Percentiles rank a stretch among this genome's conserved stretches.
These are phyloP conservation scores for Drosophila lacertosa DNA, from an alignment of 1,140 invertebrate genomes.

Conservation along the genomic window DNA sequence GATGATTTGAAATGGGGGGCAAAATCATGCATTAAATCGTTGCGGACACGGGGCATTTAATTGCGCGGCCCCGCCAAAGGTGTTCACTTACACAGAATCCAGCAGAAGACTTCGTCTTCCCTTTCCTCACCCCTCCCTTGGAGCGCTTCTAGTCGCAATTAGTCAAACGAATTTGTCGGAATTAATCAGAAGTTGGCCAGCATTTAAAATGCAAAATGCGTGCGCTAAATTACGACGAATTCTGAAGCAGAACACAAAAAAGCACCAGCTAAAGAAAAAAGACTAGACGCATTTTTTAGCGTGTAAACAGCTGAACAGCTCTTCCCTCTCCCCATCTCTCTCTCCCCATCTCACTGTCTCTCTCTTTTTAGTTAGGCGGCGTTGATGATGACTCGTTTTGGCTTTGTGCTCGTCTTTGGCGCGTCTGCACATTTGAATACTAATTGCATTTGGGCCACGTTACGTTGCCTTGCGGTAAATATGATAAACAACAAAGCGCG, in stretches of 20 bases:
- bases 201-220: slow-evolving; percentile 79
- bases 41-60: slow-evolving; percentile 56
- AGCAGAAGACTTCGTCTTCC: too few relatives aligned
- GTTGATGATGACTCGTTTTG: slow-evolving; percentile 78
- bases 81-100: slow-evolving; percentile 63
- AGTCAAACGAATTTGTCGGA: slow-evolving; percentile 79
- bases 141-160: slow-evolving; percentile 50
- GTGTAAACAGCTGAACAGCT: slow-evolving; percentile 52
- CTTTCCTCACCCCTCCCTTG: background rate
- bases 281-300: slow-evolving; percentile 71
- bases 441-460: slow-evolving; percentile 73
- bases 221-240: slow-evolving; percentile 77
- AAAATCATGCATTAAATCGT: slow-evolving; percentile 79
- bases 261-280: slow-evolving; percentile 4
- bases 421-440: slow-evolving; percentile 80
- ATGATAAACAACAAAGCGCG: slow-evolving; percentile 82
- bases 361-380: too few relatives aligned
- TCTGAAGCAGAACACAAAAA: slow-evolving; percentile 51
- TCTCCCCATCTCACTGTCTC: background rate
- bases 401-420: slow-evolving; percentile 69
- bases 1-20: slow-evolving; percentile 66
- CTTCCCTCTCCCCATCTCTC: background rate
- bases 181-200: slow-evolving; percentile 71
- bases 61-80: slow-evolving; percentile 72
- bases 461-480: slow-evolving; percentile 65